Conservation (phyloP, 1,140 invertebrate species). For the Drosophila malerkotliana region DNA sequence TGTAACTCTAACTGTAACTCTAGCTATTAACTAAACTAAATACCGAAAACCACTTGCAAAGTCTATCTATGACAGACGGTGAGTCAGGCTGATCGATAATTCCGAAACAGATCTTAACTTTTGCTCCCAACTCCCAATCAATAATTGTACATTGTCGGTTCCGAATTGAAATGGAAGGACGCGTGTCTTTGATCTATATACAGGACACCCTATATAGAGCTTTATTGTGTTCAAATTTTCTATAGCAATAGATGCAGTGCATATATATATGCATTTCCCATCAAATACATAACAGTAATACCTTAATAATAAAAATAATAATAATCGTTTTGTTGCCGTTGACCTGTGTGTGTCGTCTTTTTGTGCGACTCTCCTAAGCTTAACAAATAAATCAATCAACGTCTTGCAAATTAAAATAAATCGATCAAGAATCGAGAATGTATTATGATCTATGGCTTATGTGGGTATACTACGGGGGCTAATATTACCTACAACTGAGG, state of each 20-base stretch:
- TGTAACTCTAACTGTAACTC: slow-evolving; percentile 23
- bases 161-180: background rate
- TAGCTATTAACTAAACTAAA: slow-evolving; percentile 18
- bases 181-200: slow-evolving; percentile 26
- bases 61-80: too few species aligned
- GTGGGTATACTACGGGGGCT: too few species aligned
- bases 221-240: slow-evolving; percentile 75
- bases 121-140: background rate
- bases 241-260: slow-evolving; percentile 38
- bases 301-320: slow-evolving; percentile 2
- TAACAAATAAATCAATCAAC: slow-evolving; percentile 39
- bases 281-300: slow-evolving; percentile 1
- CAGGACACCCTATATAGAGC: slow-evolving; percentile 66
- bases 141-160: background rate
- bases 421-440: too few species aligned
- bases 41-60: slow-evolving; percentile 4
- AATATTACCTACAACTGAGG: too few species aligned
- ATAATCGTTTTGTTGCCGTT: slow-evolving; percentile 19
- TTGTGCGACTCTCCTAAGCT: slow-evolving; percentile 28
- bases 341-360: slow-evolving; percentile 6
- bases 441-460: background rate
- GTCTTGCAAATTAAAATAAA: slow-evolving; percentile 17
- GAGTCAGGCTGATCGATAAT: too few species aligned
- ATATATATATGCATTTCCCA: slow-evolving; percentile 7
- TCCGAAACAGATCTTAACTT: too few species aligned